Percentiles rank a stretch among this genome's conserved stretches.
phyloP scores from a whole-genome alignment of 2,113 vertebrate genomes.

The Oryzias celebensis region DNA sequence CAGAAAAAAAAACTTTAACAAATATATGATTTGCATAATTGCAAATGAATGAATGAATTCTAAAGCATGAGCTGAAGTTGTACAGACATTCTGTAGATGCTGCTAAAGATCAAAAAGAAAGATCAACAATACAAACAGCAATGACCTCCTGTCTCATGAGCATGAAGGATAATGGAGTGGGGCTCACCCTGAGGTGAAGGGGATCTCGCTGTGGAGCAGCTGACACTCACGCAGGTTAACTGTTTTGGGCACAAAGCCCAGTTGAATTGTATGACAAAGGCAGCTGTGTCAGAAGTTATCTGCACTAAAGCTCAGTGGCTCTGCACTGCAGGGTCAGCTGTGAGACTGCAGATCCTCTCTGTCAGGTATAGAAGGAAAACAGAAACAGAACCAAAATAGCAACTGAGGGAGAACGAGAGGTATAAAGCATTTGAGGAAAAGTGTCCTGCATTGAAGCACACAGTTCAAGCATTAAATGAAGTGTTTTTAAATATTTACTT shows the following conservation, averaged over 20 bases:
- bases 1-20: no score
- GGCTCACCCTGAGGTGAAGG: slow-evolving; percentile 32
- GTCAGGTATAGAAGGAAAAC: slow-evolving; percentile 2
- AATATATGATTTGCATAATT: no score
- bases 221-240: slow-evolving; percentile 43
- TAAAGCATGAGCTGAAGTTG: neutral
- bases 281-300: slow-evolving; percentile 54
- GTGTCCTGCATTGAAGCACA: neutral
- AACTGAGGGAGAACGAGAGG: neutral
- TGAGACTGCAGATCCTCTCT: slow-evolving; percentile 12
- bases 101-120: neutral
- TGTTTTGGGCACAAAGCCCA: slow-evolving; percentile 52
- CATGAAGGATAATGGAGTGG: slow-evolving; percentile 51
- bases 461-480: no score
- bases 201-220: slow-evolving; percentile 39
- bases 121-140: slow-evolving; percentile 10
- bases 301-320: slow-evolving; percentile 53
- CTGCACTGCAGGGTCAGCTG: slow-evolving; percentile 45
- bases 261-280: slow-evolving; percentile 45
- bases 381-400: slow-evolving; percentile 3
- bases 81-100: no score
- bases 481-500: no score
- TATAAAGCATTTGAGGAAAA: neutral
- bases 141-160: slow-evolving; percentile 34
- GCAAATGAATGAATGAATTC: neutral